Evolutionary conservation across 2,797 vertebrate genomes (phyloP).

Genomic region (Sebastes diaconus): DNA sequence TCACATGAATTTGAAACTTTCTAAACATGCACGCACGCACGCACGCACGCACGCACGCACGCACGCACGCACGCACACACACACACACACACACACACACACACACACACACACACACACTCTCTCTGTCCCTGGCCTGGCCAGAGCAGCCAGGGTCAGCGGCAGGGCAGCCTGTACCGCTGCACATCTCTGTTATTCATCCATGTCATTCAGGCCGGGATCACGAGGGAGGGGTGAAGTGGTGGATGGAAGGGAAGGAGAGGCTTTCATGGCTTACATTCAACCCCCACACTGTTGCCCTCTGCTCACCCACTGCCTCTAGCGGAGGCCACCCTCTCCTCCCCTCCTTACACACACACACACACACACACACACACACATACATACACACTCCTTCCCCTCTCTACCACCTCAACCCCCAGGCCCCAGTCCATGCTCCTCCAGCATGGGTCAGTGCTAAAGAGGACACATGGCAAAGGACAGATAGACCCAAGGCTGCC

Average conservation of each 20-base stretch:
- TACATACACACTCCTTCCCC: constrained; percentile 32
- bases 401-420: constrained; percentile 52
- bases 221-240: constrained; percentile 71
- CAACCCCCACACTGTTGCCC: constrained; percentile 73
- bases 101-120: not conserved
- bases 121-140: constrained; percentile 54
- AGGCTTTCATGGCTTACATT: constrained; percentile 66
- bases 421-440: constrained; percentile 61
- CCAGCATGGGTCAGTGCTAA: constrained; percentile 77
- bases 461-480: constrained; percentile 78
- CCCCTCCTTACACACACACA: not conserved
- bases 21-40: not conserved
- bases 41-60: constrained; percentile 8
- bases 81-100: not conserved
- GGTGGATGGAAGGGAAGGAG: constrained; percentile 57
- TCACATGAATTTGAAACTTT: constrained; percentile 18
- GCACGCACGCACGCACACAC: not conserved
- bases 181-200: constrained; percentile 80
- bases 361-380: constrained; percentile 23
- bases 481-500: constrained; percentile 72
- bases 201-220: constrained; percentile 78
- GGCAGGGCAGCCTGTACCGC: constrained; percentile 72
- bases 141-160: constrained; percentile 74
- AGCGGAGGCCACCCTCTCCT: constrained; percentile 51
- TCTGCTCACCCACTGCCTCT: constrained; percentile 65